These are phyloP conservation scores for Neopipo cinnamomea DNA, from an alignment of 2,113 vertebrate genomes.

Conservation along the genomic window DNA sequence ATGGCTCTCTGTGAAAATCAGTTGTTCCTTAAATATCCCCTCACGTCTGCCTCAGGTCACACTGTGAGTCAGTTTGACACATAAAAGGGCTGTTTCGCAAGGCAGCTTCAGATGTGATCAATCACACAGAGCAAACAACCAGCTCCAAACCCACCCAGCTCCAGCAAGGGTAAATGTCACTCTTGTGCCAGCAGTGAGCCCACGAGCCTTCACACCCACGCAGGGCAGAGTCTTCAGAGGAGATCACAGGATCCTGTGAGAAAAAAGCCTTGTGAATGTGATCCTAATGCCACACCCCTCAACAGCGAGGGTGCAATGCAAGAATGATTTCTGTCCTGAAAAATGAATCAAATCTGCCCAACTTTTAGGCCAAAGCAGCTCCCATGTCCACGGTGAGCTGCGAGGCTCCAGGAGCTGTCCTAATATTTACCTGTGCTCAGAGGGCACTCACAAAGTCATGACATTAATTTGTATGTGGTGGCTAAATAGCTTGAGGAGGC, in stretches of 20 bases:
- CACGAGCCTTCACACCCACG: neutral
- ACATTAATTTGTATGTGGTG: rapidly evolving
- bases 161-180: slow-evolving; percentile 20
- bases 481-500: neutral
- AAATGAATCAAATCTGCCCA: neutral
- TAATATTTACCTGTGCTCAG: neutral
- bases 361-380: neutral
- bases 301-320: neutral
- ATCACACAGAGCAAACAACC: slow-evolving; percentile 34
- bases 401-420: neutral
- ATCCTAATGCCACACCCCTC: neutral
- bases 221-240: neutral
- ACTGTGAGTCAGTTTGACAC: neutral
- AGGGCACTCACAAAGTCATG: neutral
- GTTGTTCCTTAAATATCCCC: neutral
- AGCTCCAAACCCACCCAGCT: neutral
- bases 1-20: neutral
- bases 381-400: neutral
- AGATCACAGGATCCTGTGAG: neutral
- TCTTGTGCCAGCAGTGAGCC: neutral
- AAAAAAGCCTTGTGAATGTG: rapidly evolving
- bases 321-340: neutral
- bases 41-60: neutral
- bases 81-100: neutral
- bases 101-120: neutral